Percentiles rank a stretch among this genome's conserved stretches.
Conservation (phyloP, 2,797 vertebrate genomes). For the Acropternis orthonyx region DNA sequence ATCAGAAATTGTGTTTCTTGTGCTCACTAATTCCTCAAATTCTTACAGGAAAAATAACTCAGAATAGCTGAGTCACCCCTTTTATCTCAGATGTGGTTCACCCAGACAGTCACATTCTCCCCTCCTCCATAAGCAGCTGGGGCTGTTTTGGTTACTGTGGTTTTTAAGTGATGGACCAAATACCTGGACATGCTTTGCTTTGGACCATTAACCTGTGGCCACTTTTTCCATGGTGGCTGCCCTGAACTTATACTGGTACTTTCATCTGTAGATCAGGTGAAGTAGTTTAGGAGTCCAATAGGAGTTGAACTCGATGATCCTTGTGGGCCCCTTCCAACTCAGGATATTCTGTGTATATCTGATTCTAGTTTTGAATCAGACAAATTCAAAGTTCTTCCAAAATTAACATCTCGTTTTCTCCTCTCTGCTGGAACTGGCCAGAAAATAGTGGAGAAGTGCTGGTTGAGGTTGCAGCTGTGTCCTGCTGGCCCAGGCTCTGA, state of each 20-base stretch:
- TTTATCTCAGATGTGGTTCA: rapidly evolving
- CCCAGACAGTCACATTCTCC: rapidly evolving
- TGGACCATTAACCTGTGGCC: neutral
- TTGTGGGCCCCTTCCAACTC: neutral
- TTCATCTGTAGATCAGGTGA: rapidly evolving
- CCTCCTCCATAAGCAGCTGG: neutral
- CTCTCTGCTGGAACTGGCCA: neutral
- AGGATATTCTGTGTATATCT: neutral
- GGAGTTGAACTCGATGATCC: neutral
- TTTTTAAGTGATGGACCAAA: neutral
- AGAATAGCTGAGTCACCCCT: neutral
- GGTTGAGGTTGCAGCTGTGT: neutral
- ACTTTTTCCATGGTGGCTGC: neutral
- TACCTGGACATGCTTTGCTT: neutral
- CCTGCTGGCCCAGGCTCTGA: neutral
- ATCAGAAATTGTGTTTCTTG: neutral
- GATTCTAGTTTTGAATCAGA: neutral
- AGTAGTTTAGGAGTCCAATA: neutral
- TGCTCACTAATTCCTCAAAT: neutral
- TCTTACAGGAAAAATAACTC: neutral
- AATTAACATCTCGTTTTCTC: neutral
- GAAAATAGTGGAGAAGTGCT: rapidly evolving
- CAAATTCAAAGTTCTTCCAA: neutral
- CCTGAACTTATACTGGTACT: rapidly evolving
- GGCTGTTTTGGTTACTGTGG: too few species aligned